phyloP scores from a whole-genome alignment of 2,113 vertebrate genomes.

The Talpa occidentalis region DNA sequence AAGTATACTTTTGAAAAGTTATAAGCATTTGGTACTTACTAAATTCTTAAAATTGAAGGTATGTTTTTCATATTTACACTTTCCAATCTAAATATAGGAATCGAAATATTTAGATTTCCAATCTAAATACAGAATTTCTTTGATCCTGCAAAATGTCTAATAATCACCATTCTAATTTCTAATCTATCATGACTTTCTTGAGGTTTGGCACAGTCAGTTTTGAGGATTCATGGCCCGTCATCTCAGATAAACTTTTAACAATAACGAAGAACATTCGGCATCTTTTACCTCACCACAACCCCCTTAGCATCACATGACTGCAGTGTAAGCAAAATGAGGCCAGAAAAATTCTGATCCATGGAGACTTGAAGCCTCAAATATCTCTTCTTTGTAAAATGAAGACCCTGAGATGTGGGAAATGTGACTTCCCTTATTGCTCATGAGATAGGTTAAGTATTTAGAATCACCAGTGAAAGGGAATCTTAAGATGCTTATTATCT shows the following conservation, averaged over 20 bases:
- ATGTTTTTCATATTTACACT: neutral
- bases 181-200: neutral
- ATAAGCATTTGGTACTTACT: neutral
- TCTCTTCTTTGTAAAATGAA: neutral
- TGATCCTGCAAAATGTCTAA: neutral
- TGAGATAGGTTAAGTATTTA: constrained; percentile 28
- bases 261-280: neutral
- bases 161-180: neutral
- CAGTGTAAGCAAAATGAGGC: neutral
- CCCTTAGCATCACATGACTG: neutral
- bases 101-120: too few species aligned
- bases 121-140: neutral
- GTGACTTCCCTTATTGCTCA: neutral
- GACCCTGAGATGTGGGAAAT: neutral
- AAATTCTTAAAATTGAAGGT: neutral
- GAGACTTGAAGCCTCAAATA: neutral
- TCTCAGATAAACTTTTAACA: neutral
- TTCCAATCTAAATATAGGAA: neutral
- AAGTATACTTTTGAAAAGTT: neutral
- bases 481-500: neutral
- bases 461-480: neutral
- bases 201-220: neutral
- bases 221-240: neutral
- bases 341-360: neutral
- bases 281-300: neutral